phyloP scores from a whole-genome alignment of 2,797 vertebrate genomes.

The Rhynchotus rufescens region DNA sequence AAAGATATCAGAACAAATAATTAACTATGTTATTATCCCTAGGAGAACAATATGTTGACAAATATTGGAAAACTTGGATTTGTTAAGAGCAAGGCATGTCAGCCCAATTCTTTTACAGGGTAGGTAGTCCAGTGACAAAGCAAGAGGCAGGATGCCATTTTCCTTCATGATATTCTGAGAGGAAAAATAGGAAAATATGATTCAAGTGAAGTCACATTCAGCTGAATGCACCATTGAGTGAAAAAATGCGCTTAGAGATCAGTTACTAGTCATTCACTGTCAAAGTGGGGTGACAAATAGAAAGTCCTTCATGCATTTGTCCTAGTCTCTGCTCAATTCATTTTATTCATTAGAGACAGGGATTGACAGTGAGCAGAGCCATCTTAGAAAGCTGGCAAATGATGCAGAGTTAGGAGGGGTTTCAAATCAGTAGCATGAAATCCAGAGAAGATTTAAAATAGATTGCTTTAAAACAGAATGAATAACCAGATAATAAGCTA shows the following conservation, averaged over 20 bases:
- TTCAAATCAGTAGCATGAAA: not conserved
- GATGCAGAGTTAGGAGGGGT: not conserved
- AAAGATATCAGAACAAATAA: slow-evolving; percentile 29
- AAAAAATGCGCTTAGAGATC: not conserved
- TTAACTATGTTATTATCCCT: not conserved
- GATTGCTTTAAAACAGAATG: not conserved
- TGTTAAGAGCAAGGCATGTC: not conserved
- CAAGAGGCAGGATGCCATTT: not conserved
- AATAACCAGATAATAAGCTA: not conserved
- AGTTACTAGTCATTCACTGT: not conserved
- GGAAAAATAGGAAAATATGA: not conserved
- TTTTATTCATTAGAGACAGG: not conserved
- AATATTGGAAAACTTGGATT: not conserved
- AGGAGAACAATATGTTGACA: slow-evolving; percentile 19
- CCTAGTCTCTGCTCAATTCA: not conserved
- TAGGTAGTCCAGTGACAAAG: not conserved
- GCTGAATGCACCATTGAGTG: not conserved
- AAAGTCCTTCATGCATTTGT: not conserved
- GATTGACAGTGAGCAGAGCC: not conserved
- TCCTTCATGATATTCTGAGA: not conserved
- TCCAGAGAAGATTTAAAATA: not conserved
- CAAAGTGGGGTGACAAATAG: not conserved
- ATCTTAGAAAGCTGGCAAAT: not conserved
- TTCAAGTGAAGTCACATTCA: not conserved
- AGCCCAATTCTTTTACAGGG: not conserved